These are phyloP conservation scores for Aphis gossypii DNA, from an alignment of 1,140 invertebrate genomes.

Conservation along the genomic window DNA sequence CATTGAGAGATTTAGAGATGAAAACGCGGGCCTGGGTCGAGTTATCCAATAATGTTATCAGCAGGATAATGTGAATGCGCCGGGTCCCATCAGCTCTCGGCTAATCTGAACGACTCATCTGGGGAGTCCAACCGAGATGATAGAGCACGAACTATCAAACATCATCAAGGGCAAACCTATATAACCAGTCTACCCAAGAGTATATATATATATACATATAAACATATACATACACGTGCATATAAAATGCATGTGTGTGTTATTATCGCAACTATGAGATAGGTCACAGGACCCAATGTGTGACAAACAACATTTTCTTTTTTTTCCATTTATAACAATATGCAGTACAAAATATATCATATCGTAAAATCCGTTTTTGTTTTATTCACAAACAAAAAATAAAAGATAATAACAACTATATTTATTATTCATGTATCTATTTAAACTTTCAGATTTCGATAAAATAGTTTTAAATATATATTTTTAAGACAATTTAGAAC, in stretches of 20 bases:
- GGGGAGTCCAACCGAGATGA: constrained; percentile 57
- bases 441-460: constrained; percentile 6
- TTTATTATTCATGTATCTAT: background rate
- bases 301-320: constrained; percentile 40
- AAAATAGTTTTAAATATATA: background rate
- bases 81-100: constrained; percentile 39
- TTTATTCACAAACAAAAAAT: constrained; percentile 21
- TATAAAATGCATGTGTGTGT: constrained; percentile 30
- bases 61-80: constrained; percentile 57
- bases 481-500: background rate
- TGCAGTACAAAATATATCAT: constrained; percentile 26
- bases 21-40: constrained; percentile 41
- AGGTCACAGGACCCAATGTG: constrained; percentile 41
- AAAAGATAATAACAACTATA: constrained; percentile 20
- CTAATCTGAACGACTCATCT: constrained; percentile 55
- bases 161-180: constrained; percentile 58
- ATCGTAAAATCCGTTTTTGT: constrained; percentile 31
- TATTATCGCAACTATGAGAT: constrained; percentile 51
- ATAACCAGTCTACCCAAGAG: constrained; percentile 48
- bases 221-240: background rate
- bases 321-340: constrained; percentile 11
- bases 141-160: constrained; percentile 58
- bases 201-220: background rate
- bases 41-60: constrained; percentile 56
- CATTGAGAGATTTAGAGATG: constrained; percentile 54